phyloP scores from a whole-genome alignment of 2,113 vertebrate genomes.

The Macquaria australasica region DNA sequence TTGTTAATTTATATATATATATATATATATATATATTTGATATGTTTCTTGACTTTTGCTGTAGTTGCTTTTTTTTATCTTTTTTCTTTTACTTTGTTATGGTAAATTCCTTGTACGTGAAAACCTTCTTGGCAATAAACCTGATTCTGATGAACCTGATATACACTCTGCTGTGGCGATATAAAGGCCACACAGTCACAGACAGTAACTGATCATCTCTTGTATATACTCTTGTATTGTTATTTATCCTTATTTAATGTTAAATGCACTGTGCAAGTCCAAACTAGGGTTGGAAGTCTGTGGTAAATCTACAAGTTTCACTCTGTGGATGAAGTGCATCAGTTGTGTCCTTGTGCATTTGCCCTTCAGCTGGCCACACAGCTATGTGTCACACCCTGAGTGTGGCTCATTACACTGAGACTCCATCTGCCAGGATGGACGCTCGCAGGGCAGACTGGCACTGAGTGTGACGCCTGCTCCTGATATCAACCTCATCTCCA shows the following conservation, averaged over 20 bases:
- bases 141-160: too few relatives aligned
- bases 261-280: not conserved
- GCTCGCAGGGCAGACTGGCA: constrained; percentile 46
- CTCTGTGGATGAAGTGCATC: not conserved
- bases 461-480: constrained; percentile 22
- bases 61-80: too few relatives aligned
- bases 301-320: not conserved
- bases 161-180: too few relatives aligned
- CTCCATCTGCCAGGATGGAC: constrained; percentile 71
- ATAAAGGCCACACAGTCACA: not conserved
- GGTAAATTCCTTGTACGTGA: too few relatives aligned
- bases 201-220: not conserved
- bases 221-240: not conserved
- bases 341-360: constrained; percentile 60
- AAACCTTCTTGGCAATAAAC: too few relatives aligned
- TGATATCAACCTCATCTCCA: constrained; percentile 6
- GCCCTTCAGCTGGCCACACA: constrained; percentile 62
- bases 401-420: constrained; percentile 35
- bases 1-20: too few relatives aligned
- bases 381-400: constrained; percentile 48
- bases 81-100: too few relatives aligned
- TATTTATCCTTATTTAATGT: not conserved
- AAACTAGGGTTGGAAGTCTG: not conserved
- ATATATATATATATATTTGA: too few relatives aligned
- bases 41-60: too few relatives aligned